Base-by-base conservation (phyloP, 2,888 invertebrate genomes). In the Cephus rjabovi region DNA sequence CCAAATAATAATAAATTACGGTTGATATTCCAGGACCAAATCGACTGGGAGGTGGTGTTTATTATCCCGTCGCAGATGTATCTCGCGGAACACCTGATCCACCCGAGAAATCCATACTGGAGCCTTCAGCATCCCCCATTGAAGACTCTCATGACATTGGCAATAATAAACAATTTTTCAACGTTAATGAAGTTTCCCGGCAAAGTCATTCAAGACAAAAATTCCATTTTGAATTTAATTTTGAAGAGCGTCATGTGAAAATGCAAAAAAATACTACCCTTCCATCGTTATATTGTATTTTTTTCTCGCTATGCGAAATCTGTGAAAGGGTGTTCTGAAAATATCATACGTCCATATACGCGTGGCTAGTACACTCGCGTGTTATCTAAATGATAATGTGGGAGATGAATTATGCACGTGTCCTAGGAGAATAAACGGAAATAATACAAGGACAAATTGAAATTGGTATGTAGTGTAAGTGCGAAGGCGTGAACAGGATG, bases 1-100 rank as follows among this genome's bases (percentile, higher is more conserved):
- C 12, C 12, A 23, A 56, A 56, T 56, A 56, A 56, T 56, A 23
- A 56, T 56, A 23, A 56, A 9, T 56, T 56, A 23, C 6, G 9
- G 56, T 23, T 56, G 23, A 56, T 23, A 56, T 56, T 56, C 56
- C 56, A 56, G 56, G 56, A 15, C 56, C 23, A 56, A 56, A 56
- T 56, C 23, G 56, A 56, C 56, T 56, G 71, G 33, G 31, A 33
- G 71, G 71, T 15, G 2, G 71, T 31, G 12, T 71, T 71, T 71
- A 71, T 35, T 75, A 69, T 12, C 74, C 70, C 79, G 76, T 78
- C 82, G 82, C 87, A 87, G 86, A 87, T 86, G 85, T 76, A 81
- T 80, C 81, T 83, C 80, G 73, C 71, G 76, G 56, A 80, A 78
- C 87, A 87, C 87, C 87, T 87, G 87, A 84, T 84, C 83, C 86